These are phyloP conservation scores for Ictalurus punctatus DNA, from an alignment of 2,113 vertebrate species.

Conservation along the genomic window DNA sequence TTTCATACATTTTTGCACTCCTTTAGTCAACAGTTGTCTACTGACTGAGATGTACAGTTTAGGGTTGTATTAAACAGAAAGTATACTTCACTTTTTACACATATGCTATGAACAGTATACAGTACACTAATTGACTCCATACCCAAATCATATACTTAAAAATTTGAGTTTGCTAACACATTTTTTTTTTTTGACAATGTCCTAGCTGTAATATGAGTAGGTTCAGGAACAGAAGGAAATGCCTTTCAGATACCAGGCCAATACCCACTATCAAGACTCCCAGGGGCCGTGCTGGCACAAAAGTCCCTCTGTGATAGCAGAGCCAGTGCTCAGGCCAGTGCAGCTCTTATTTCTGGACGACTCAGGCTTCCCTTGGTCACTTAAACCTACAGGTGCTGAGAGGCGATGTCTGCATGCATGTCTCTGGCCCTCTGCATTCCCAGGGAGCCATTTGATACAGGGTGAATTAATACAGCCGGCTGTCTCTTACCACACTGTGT, in stretches of 20 bases:
- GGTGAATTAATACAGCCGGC: constrained; percentile 47
- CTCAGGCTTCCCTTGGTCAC: constrained; percentile 25
- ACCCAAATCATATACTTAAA: background rate
- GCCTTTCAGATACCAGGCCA: constrained; percentile 32
- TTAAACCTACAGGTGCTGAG: constrained; percentile 53
- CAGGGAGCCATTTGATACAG: constrained; percentile 50
- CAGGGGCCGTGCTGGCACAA: constrained; percentile 43
- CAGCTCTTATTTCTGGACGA: constrained; percentile 38
- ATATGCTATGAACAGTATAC: too few species aligned
- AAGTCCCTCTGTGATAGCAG: constrained; percentile 47
- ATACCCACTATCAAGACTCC: constrained; percentile 45
- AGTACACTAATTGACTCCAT: background rate
- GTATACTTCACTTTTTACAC: too few species aligned
- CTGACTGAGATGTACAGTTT: constrained; percentile 3
- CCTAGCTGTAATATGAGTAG: constrained; percentile 32
- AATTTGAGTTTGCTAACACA: constrained; percentile 14
- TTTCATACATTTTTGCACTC: constrained; percentile 13
- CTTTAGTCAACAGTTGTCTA: constrained; percentile 1
- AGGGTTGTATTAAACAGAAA: constrained; percentile 4
- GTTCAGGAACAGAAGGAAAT: constrained; percentile 40
- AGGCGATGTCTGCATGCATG: constrained; percentile 42
- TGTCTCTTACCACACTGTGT: constrained; percentile 25
- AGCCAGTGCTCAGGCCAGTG: constrained; percentile 9
- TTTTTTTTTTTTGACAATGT: constrained; percentile 1
- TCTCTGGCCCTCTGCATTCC: constrained; percentile 41